Percentiles rank a stretch among this genome's conserved stretches.
These are phyloP conservation scores for Dexiosoma caninum DNA, from an alignment of 2,888 invertebrate species.

Conservation along the genomic window DNA sequence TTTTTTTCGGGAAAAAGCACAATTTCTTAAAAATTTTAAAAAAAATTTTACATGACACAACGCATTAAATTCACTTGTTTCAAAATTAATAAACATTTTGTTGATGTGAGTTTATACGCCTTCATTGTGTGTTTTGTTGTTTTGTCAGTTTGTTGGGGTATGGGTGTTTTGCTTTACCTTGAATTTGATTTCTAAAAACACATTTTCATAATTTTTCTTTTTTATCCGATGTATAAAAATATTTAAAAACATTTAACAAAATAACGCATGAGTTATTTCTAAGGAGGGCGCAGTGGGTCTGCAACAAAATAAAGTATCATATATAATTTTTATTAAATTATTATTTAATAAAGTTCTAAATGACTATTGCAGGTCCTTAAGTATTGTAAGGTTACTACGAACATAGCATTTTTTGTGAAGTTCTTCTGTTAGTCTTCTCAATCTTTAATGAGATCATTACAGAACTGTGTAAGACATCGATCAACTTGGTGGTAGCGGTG, in stretches of 20 bases:
- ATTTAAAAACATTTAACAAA: slow-evolving; percentile 13
- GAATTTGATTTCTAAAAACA: slow-evolving; percentile 31
- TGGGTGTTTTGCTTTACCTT: slow-evolving; percentile 28
- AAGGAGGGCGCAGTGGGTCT: neutral
- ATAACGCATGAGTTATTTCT: neutral
- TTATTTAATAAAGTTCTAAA: too few species aligned
- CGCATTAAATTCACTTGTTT: neutral
- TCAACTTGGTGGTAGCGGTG: too few species aligned
- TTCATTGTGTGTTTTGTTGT: neutral
- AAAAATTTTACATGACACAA: slow-evolving; percentile 13
- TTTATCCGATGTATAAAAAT: slow-evolving; percentile 17
- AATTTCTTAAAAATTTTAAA: too few species aligned
- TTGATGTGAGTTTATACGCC: slow-evolving; percentile 5
- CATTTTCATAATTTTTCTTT: slow-evolving; percentile 7
- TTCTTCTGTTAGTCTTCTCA: too few species aligned
- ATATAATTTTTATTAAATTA: too few species aligned
- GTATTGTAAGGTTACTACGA: too few species aligned
- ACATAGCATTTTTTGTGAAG: too few species aligned
- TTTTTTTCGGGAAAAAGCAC: too few species aligned
- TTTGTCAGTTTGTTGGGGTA: neutral
- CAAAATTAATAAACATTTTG: slow-evolving; percentile 35
- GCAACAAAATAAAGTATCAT: neutral
- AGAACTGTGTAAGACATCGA: too few species aligned
- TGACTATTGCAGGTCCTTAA: too few species aligned
- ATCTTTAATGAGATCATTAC: too few species aligned